phyloP scores from a whole-genome alignment of 2,797 vertebrate species.

The Melanotaenia nigrans region DNA sequence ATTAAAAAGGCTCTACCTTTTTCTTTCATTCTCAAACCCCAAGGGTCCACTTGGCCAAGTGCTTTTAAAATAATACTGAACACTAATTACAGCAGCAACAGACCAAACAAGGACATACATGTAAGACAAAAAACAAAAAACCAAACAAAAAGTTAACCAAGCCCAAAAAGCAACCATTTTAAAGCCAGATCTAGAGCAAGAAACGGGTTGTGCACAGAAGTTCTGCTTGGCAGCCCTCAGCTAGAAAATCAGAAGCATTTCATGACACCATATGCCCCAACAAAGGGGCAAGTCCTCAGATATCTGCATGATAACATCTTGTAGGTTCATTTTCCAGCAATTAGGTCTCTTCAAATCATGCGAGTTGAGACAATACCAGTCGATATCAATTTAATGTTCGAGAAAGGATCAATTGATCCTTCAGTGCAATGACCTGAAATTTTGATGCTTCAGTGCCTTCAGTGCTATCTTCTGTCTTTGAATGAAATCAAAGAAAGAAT shows the following conservation, averaged over 20 bases:
- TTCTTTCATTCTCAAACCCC: constrained; percentile 45
- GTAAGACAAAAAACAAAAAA: constrained; percentile 46
- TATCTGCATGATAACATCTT: constrained; percentile 31
- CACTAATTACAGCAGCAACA: constrained; percentile 70
- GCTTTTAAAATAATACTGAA: constrained; percentile 55
- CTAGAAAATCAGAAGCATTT: constrained; percentile 28
- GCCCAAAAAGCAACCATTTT: constrained; percentile 64
- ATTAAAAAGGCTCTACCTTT: constrained; percentile 38
- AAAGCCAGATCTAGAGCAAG: constrained; percentile 36
- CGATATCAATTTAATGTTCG: constrained; percentile 75
- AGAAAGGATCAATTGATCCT: constrained; percentile 70
- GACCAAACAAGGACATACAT: constrained; percentile 64
- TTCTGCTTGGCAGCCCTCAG: constrained; percentile 15
- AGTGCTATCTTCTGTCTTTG: constrained; percentile 36
- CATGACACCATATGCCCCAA: constrained; percentile 21
- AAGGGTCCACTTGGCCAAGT: constrained; percentile 54
- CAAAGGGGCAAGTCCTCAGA: constrained; percentile 15
- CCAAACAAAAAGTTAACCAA: constrained; percentile 57
- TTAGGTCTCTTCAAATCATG: constrained; percentile 29
- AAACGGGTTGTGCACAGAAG: not conserved
- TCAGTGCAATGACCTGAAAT: constrained; percentile 52
- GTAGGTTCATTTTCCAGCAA: constrained; percentile 35
- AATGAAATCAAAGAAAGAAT: constrained; percentile 56
- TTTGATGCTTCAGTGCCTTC: constrained; percentile 57
- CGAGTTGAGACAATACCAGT: constrained; percentile 53